A percentile compares a stretch with the other conserved stretches of the same genome.
phyloP scores from a whole-genome alignment of 2,797 vertebrate genomes.

The Microhierax caerulescens region DNA sequence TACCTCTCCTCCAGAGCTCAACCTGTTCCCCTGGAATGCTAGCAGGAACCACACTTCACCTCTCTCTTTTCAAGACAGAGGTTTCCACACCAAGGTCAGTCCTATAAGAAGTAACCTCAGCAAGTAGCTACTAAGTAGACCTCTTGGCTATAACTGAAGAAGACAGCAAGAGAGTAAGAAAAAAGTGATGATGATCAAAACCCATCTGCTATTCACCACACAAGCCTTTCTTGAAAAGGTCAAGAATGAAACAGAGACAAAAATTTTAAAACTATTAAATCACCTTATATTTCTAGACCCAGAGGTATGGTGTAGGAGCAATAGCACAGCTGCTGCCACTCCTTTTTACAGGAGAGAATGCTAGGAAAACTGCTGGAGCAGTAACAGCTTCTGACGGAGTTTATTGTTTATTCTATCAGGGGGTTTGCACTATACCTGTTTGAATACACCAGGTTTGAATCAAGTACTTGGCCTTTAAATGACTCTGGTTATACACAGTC shows the following conservation, averaged over 20 bases:
- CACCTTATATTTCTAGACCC: not conserved
- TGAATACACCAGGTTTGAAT: not conserved
- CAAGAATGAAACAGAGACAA: not conserved
- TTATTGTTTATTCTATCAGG: not conserved
- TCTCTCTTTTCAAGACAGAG: not conserved
- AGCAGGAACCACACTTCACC: not conserved
- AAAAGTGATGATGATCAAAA: not conserved
- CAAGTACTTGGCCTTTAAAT: not conserved
- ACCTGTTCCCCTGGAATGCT: not conserved
- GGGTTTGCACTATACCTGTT: not conserved
- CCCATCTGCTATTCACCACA: not conserved
- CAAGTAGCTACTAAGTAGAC: not conserved
- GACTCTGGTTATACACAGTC: not conserved
- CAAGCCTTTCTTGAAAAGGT: not conserved
- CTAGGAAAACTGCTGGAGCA: not conserved
- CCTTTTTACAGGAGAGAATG: rapidly evolving
- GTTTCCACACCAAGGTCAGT: not conserved
- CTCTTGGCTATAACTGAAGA: not conserved
- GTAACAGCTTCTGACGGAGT: not conserved
- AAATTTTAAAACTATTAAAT: not conserved
- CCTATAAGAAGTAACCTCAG: not conserved
- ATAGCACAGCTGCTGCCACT: not conserved
- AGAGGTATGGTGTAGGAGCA: rapidly evolving
- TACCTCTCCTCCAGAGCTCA: not conserved
- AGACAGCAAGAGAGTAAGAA: not conserved